Base-by-base conservation (phyloP, 2,113 vertebrate species). In the Takifugu flavidus region DNA sequence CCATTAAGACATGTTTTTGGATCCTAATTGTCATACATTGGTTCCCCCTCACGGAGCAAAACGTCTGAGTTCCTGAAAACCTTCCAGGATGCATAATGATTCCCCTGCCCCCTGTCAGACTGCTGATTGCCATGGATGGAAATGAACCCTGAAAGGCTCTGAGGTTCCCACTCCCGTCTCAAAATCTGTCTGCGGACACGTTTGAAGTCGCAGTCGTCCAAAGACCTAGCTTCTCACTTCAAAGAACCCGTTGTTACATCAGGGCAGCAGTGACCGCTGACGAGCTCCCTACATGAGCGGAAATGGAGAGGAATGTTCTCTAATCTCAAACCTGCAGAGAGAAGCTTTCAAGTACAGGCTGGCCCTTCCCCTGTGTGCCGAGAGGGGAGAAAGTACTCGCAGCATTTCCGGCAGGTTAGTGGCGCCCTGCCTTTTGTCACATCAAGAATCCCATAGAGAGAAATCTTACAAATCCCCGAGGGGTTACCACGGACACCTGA, bases 291-390 rank as follows among this genome's bases (percentile, higher is more conserved):
- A 47, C 69, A 53, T 4, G 54, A 75, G 77, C 56, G 67, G 80
- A 72, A 78, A 82, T 62, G 64, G 70, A 63, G 70, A 80, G 70
- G 63, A 73, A 78, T 67, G 77, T 73, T 72, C 42, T 77, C 54
- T 86, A 79, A 87, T 87, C 85, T 87, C 62, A 66, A 59, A 42
- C 72, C 75, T 75, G 80, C 79, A 82, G 78, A 72, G 75, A 79
- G 65, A 31, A 29, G 73, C 74, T 81, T 82, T 87, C 71, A 67
- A 55, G 57, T 56, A n/a, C 60, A 77, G 53, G 70, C 72, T 62
- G 79, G 43, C 25, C 11, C 44, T 66, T 70, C 65, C 50, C 53
- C 43, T 62, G 56, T 59, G 46, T 34, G 57, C 45, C 15, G 13
- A n/a, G n/a, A 47, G 25, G 65, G 53, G n/a, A 34, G 29, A 27